phyloP scores from a whole-genome alignment of 2,888 invertebrate species.

The Zygaena filipendulae region DNA sequence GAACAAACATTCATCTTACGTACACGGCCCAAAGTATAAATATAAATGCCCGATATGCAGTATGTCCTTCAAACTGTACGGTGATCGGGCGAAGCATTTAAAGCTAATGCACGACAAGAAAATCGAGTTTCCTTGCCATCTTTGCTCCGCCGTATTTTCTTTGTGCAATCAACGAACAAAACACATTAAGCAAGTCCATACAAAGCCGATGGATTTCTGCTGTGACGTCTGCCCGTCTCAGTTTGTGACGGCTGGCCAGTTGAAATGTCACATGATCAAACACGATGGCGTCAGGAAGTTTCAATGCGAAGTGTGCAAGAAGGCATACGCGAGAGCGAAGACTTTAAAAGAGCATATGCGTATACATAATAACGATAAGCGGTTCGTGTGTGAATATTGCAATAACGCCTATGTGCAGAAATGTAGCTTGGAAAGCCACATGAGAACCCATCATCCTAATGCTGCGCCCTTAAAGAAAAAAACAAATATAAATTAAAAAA shows the following conservation, averaged over 20 bases:
- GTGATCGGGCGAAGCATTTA: conserved; percentile 32
- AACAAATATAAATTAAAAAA: conserved; percentile 8
- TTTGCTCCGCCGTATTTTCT: conserved; percentile 42
- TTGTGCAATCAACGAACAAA: conserved; percentile 42
- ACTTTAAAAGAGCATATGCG: conserved; percentile 46
- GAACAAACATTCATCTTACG: conserved; percentile 31
- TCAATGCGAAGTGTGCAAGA: conserved; percentile 55
- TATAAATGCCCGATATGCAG: conserved; percentile 39
- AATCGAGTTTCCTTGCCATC: conserved; percentile 42
- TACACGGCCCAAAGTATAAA: conserved; percentile 29
- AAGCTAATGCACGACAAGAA: conserved; percentile 33
- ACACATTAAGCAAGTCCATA: conserved; percentile 44
- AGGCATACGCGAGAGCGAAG: conserved; percentile 38
- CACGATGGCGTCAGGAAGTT: conserved; percentile 37
- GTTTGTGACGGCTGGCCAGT: conserved; percentile 34
- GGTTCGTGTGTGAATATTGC: conserved; percentile 52
- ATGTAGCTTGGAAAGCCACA: conserved; percentile 48
- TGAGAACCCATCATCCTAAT: conserved; percentile 43
- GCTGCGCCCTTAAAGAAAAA: conserved; percentile 24
- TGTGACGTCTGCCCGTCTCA: conserved; percentile 37
- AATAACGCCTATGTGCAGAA: conserved; percentile 49
- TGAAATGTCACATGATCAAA: conserved; percentile 41
- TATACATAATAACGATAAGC: conserved; percentile 48
- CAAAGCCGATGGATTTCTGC: conserved; percentile 33
- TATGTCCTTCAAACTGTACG: conserved; percentile 40